Evolutionary conservation across 2,797 vertebrate genomes (phyloP).

Genomic region (Glyptemys insculpta): DNA sequence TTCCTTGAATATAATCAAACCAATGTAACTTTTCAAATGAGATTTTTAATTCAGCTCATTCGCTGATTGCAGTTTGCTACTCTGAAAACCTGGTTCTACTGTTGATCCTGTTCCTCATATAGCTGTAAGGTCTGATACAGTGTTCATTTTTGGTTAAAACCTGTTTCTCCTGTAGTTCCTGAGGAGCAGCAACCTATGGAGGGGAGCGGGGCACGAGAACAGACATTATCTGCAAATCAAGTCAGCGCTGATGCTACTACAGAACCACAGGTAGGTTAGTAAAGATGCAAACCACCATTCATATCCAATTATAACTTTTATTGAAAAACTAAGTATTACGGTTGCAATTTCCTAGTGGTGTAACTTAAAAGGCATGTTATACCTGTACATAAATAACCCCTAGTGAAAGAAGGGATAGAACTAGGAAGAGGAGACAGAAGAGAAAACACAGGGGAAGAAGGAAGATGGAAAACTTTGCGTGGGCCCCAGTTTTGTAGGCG

Average conservation of each 20-base stretch:
- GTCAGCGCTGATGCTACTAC: conserved; percentile 76
- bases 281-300: rapidly evolving
- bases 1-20: not conserved
- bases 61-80: not conserved
- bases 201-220: conserved; percentile 80
- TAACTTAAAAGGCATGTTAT: rapidly evolving
- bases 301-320: rapidly evolving
- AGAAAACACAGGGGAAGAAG: not conserved
- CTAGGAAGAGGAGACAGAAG: not conserved
- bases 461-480: not conserved
- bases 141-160: not conserved
- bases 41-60: not conserved
- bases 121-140: not conserved
- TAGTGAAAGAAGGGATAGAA: not conserved
- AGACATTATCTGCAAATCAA: conserved; percentile 74
- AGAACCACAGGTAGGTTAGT: conserved; percentile 73
- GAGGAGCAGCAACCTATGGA: conserved; percentile 87
- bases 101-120: not conserved
- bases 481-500: not conserved
- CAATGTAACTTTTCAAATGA: not conserved
- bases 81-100: not conserved
- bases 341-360: not conserved
- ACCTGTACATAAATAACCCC: not conserved
- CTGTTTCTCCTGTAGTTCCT: conserved; percentile 75
- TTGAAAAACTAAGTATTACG: rapidly evolving